Conservation (phyloP, 2,797 vertebrate species). For the Natrix natrix region DNA sequence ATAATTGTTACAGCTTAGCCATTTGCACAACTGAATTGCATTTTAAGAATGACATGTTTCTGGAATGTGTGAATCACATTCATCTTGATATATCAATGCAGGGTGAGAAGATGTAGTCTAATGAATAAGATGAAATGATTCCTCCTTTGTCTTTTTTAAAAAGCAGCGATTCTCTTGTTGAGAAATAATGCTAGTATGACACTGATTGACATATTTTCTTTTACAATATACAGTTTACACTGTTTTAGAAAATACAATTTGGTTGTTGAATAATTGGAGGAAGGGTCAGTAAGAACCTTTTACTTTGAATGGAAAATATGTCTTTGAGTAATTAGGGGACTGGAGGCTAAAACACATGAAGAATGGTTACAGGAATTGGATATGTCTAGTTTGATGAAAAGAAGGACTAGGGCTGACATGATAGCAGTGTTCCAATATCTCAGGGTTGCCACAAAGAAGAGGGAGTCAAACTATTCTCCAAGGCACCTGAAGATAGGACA, state of each 20-base stretch:
- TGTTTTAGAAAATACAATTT: background rate
- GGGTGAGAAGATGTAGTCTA: slow-evolving; percentile 19
- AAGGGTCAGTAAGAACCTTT: background rate
- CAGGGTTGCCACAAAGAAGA: background rate
- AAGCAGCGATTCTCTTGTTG: background rate
- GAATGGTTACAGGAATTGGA: background rate
- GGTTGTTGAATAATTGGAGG: background rate
- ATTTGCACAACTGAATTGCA: background rate
- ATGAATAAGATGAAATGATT: background rate
- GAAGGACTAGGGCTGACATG: background rate
- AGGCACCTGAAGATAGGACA: no score
- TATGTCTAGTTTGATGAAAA: background rate
- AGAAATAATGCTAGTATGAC: slow-evolving; percentile 4
- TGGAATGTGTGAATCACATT: background rate
- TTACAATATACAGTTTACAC: background rate
- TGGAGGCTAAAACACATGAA: background rate
- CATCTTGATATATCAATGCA: background rate
- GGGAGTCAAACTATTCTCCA: background rate
- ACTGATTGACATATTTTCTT: background rate
- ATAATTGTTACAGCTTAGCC: slow-evolving; percentile 1
- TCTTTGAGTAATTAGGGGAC: background rate
- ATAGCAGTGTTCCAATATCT: background rate
- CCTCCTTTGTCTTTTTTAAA: slow-evolving; percentile 23
- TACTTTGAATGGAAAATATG: background rate
- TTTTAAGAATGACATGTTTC: background rate